Evolutionary conservation across 2,797 vertebrate genomes (phyloP).

Genomic region (Melanotaenia pygmaea): DNA sequence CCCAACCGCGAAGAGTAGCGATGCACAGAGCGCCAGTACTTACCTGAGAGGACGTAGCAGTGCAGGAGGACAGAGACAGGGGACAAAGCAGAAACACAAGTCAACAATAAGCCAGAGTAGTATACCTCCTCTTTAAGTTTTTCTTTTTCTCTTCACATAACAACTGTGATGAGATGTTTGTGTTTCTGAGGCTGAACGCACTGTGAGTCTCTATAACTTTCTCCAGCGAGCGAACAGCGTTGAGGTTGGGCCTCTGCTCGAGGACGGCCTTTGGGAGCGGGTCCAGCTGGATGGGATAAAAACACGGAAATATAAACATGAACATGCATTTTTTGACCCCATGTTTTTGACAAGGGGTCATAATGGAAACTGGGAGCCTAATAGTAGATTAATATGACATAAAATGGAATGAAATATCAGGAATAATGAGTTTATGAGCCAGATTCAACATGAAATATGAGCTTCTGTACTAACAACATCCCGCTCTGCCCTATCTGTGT

Average conservation of each 20-base stretch:
- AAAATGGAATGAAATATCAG: not conserved
- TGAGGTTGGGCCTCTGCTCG: slow-evolving; percentile 90
- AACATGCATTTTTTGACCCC: rapidly evolving
- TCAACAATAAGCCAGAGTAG: too few relatives aligned
- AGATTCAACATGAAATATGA: not conserved
- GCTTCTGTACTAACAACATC: not conserved
- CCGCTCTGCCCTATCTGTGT: not conserved
- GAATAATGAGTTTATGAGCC: not conserved
- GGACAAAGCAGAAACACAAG: not conserved
- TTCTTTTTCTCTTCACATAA: too few relatives aligned
- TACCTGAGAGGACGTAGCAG: slow-evolving; percentile 78
- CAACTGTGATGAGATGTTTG: not conserved
- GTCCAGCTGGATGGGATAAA: slow-evolving; percentile 83
- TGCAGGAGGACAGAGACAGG: not conserved
- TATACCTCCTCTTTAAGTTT: too few relatives aligned
- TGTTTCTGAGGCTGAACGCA: slow-evolving; percentile 77
- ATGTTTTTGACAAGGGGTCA: slow-evolving; percentile 8
- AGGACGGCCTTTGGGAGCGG: slow-evolving; percentile 89
- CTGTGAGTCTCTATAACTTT: slow-evolving; percentile 93
- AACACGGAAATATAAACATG: slow-evolving; percentile 24
- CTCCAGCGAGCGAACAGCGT: slow-evolving; percentile 91
- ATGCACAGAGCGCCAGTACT: slow-evolving; percentile 92
- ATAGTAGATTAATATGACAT: not conserved
- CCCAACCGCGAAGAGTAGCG: slow-evolving; percentile 81
- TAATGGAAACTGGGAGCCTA: not conserved